Conservation (phyloP, 2,888 invertebrate genomes). For the Andrena dorsata region DNA sequence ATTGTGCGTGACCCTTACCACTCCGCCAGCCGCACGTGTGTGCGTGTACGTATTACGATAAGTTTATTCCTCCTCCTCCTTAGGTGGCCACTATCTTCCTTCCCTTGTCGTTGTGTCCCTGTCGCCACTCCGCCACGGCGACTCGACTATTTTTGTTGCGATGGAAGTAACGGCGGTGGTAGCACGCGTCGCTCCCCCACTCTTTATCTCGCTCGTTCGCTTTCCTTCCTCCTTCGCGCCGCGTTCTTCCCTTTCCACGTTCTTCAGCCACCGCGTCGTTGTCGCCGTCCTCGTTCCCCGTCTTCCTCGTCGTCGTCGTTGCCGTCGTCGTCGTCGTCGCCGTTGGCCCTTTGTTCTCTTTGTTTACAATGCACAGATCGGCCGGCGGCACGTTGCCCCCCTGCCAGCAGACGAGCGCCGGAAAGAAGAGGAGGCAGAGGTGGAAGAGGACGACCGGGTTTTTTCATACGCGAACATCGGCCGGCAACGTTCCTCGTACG, state of each 20-base stretch:
- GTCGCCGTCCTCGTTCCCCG: conserved; percentile 51
- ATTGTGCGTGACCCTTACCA: conserved; percentile 46
- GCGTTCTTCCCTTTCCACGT: conserved; percentile 41
- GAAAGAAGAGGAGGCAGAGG: conserved; percentile 69
- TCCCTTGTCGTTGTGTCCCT: conserved; percentile 18
- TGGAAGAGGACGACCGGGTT: conserved; percentile 66
- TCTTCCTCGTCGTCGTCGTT: conserved; percentile 51
- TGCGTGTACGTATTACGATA: conserved; percentile 54
- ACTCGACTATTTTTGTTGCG: conserved; percentile 72
- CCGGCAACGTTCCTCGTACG: conserved; percentile 52
- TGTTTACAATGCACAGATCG: conserved; percentile 64
- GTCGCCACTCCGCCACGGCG: conserved; percentile 32
- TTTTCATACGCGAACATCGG: conserved; percentile 75
- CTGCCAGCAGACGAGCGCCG: conserved; percentile 61
- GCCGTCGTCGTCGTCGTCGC: conserved; percentile 53
- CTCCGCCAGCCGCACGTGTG: conserved; percentile 37
- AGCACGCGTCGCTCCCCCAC: conserved; percentile 72
- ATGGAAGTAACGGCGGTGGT: conserved; percentile 63
- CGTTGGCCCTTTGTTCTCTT: conserved; percentile 65
- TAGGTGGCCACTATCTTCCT: conserved; percentile 25
- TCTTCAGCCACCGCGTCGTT: conserved; percentile 41
- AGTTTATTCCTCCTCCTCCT: conserved; percentile 44
- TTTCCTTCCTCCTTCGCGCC: conserved; percentile 62
- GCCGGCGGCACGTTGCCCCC: conserved; percentile 59
- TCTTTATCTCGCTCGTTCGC: conserved; percentile 57